A percentile compares a stretch with the other conserved stretches of the same genome.
Conservation (phyloP, 2,888 invertebrate genomes). For the Neoitamus cyanurus region DNA sequence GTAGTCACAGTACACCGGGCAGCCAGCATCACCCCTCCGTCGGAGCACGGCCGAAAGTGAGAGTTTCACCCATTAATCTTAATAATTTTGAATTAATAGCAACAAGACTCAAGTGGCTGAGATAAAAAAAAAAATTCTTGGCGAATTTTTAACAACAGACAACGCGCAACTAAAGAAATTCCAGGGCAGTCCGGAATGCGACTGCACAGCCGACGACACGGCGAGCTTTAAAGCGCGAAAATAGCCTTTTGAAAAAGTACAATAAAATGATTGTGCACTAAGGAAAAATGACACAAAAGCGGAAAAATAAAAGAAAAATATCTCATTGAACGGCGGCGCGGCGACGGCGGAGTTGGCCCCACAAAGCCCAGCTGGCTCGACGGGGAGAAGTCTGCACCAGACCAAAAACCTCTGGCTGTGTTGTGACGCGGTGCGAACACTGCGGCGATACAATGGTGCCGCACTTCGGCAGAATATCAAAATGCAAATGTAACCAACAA, state of each 20-base stretch:
- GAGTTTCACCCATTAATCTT: constrained; percentile 28
- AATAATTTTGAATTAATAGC: constrained; percentile 1
- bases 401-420: neutral
- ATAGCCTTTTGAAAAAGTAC: neutral
- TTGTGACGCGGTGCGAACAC: neutral
- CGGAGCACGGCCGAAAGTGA: neutral
- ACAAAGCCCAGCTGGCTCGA: neutral
- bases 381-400: neutral
- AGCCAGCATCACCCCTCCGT: neutral
- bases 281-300: neutral
- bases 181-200: neutral
- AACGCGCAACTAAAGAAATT: neutral
- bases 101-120: neutral
- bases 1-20: neutral
- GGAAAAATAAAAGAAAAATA: neutral
- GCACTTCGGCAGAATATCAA: neutral
- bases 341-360: neutral
- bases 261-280: neutral
- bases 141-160: neutral
- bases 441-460: neutral
- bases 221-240: neutral
- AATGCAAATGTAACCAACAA: neutral
- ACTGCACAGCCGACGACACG: neutral
- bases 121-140: neutral
- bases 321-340: neutral